These are phyloP conservation scores for Rhombomys opimus DNA, from an alignment of 2,113 vertebrate genomes.

Conservation along the genomic window DNA sequence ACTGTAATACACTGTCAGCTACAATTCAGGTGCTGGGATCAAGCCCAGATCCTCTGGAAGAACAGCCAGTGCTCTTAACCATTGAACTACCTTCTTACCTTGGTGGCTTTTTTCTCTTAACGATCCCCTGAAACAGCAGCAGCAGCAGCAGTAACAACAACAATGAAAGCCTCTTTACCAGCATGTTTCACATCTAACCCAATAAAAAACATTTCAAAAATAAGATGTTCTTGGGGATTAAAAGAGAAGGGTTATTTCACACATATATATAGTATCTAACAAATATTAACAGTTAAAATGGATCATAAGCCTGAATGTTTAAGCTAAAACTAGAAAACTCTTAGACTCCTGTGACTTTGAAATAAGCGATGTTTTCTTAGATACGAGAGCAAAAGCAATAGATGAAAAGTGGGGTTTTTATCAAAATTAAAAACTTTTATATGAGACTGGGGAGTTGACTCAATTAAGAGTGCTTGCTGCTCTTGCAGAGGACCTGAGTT, in stretches of 20 bases:
- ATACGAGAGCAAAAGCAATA: neutral
- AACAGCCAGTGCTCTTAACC: neutral
- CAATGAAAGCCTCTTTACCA: neutral
- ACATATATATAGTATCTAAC: neutral
- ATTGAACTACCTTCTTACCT: neutral
- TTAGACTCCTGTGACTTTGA: neutral
- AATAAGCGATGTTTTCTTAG: neutral
- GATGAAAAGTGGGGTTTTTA: neutral
- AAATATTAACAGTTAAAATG: constrained; percentile 43
- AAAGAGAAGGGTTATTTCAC: constrained; percentile 47
- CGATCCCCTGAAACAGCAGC: neutral
- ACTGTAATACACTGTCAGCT: neutral
- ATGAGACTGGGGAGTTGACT: neutral
- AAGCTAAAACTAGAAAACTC: neutral
- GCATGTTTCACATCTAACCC: constrained; percentile 9
- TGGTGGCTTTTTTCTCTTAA: neutral
- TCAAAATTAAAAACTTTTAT: neutral
- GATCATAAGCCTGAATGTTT: constrained; percentile 12
- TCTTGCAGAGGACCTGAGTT: neutral
- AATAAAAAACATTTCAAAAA: constrained; percentile 52
- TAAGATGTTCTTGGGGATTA: neutral
- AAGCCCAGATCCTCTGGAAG: neutral
- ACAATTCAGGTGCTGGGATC: neutral
- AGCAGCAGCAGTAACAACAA: neutral
- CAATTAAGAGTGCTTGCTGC: neutral